phyloP scores from a whole-genome alignment of 2,113 vertebrate species.

The Ochotona princeps region DNA sequence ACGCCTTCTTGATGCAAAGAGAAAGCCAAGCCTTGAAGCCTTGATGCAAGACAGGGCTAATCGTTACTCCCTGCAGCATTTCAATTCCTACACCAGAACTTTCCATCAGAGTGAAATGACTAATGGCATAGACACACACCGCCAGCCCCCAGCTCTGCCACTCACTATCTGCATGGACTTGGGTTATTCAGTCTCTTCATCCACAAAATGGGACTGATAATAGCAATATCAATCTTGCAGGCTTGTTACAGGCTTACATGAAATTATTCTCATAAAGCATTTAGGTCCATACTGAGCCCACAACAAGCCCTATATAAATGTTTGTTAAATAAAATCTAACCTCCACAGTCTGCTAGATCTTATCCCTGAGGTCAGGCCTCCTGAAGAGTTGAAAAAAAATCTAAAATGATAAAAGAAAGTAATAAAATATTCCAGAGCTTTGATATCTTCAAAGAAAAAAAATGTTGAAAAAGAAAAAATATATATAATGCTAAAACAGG shows the following conservation, averaged over 20 bases:
- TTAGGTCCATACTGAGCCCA: conserved; percentile 7
- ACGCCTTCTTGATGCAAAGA: neutral
- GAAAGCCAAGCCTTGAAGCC: neutral
- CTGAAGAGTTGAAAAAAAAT: neutral
- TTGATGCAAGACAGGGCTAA: neutral
- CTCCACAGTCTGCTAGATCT: conserved; percentile 40
- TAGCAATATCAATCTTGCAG: neutral
- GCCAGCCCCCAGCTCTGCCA: neutral
- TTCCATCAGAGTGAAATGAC: neutral
- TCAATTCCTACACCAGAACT: neutral
- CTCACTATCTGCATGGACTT: neutral
- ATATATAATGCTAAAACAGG: conserved; percentile 34
- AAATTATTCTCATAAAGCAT: neutral
- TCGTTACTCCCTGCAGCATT: neutral
- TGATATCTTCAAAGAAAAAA: conserved; percentile 48
- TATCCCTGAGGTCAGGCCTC: conserved; percentile 34
- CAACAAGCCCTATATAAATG: conserved; percentile 7
- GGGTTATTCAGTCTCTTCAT: neutral
- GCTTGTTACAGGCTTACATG: neutral
- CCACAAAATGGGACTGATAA: conserved; percentile 25
- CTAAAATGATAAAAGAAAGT: conserved; percentile 47
- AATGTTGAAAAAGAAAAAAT: neutral
- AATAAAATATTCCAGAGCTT: conserved; percentile 54
- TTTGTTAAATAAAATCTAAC: conserved; percentile 69
- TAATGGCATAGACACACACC: neutral